A percentile compares a stretch with the other conserved stretches of the same genome.
These are phyloP conservation scores for Diaphora mendica DNA, from an alignment of 2,888 invertebrate species.

Conservation along the genomic window DNA sequence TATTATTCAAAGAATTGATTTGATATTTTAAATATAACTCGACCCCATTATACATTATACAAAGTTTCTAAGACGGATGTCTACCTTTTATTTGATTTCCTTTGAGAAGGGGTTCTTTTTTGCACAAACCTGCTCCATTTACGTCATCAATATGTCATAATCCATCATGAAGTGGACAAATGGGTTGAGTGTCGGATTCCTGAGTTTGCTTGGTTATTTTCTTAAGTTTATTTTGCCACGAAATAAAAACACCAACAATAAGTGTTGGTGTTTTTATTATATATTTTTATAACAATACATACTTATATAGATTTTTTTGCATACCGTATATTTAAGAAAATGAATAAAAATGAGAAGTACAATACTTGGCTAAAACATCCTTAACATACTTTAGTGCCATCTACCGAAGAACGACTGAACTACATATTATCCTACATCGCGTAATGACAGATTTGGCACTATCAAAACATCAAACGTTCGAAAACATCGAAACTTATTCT, in stretches of 20 bases:
- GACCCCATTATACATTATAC: neutral
- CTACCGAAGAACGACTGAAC: neutral
- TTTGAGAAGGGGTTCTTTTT: constrained; percentile 27
- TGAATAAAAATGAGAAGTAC: no score
- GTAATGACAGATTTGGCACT: neutral
- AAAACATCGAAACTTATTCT: no score
- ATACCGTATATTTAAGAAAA: neutral
- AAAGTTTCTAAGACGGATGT: constrained; percentile 7
- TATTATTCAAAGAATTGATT: neutral
- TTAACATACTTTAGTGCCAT: neutral
- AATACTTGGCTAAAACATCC: no score
- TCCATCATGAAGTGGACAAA: constrained; percentile 46
- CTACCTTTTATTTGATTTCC: constrained; percentile 14
- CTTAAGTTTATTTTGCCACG: constrained; percentile 22
- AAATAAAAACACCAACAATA: no score
- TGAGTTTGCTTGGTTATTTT: constrained; percentile 26
- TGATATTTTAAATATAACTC: neutral
- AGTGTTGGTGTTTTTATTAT: constrained; percentile 17
- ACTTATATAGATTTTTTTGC: no score
- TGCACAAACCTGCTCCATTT: constrained; percentile 26
- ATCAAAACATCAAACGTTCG: neutral
- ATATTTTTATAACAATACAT: neutral
- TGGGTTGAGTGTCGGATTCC: constrained; percentile 38
- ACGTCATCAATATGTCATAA: constrained; percentile 45
- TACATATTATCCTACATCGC: neutral